Evolutionary conservation across 2,888 invertebrate species (phyloP).

Genomic region (Dynastes hyllus): DNA sequence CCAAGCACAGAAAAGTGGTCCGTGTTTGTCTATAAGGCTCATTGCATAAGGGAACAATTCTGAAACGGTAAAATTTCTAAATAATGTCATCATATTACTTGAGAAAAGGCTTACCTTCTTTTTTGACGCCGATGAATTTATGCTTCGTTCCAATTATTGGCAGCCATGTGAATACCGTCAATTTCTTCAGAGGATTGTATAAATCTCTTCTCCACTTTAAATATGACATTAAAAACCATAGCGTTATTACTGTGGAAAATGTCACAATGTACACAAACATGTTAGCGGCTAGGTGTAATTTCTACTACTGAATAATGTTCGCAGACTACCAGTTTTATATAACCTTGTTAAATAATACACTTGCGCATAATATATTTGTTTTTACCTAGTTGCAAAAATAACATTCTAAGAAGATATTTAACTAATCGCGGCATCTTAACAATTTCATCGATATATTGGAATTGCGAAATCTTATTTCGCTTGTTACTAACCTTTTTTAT

Average conservation of each 20-base stretch:
- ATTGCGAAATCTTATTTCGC: too few relatives aligned
- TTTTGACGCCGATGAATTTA: conserved; percentile 50
- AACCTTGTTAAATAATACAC: background rate
- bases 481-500: too few relatives aligned
- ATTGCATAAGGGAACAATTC: conserved; percentile 17
- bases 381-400: too few relatives aligned
- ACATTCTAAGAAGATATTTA: too few relatives aligned
- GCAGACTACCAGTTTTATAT: background rate
- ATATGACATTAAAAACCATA: conserved; percentile 25
- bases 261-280: conserved; percentile 6
- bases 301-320: background rate
- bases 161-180: conserved; percentile 58
- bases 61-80: background rate
- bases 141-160: conserved; percentile 56
- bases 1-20: conserved; percentile 29
- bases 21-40: background rate
- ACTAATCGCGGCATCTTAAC: too few relatives aligned
- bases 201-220: conserved; percentile 27
- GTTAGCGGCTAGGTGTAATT: background rate
- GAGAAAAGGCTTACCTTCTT: conserved; percentile 55
- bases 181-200: conserved; percentile 53
- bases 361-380: too few relatives aligned
- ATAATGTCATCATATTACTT: conserved; percentile 32
- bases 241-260: background rate
- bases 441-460: too few relatives aligned